Percentiles rank a stretch among this genome's conserved stretches.
Evolutionary conservation across 2,888 invertebrate genomes (phyloP).

Genomic region (Ennomos fuscantarius): DNA sequence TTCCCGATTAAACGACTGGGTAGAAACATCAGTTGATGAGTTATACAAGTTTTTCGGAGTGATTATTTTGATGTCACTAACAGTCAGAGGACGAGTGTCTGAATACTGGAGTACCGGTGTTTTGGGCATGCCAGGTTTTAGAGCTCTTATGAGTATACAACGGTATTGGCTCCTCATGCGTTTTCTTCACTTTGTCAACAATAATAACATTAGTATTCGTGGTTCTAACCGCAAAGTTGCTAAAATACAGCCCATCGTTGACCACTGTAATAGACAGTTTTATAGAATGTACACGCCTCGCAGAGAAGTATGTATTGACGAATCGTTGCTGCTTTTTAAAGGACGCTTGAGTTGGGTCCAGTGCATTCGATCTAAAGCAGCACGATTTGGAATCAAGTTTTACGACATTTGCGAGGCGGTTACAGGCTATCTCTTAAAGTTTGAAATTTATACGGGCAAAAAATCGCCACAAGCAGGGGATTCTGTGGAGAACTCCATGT

Average conservation of each 20-base stretch:
- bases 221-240: neutral
- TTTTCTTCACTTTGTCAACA: neutral
- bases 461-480: neutral
- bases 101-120: neutral
- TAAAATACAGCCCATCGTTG: neutral
- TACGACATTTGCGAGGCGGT: slow-evolving; percentile 1
- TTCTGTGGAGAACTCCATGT: neutral
- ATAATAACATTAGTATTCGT: neutral
- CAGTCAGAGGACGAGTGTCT: neutral
- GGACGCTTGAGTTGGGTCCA: slow-evolving; percentile 2
- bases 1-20: slow-evolving; percentile 21
- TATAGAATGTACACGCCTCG: neutral
- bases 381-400: slow-evolving; percentile 1
- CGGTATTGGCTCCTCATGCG: neutral
- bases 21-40: neutral
- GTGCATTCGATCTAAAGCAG: slow-evolving; percentile 1
- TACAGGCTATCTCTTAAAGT: neutral
- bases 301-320: slow-evolving; percentile 4
- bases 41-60: neutral
- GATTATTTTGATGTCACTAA: neutral
- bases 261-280: slow-evolving; percentile 1
- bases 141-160: neutral
- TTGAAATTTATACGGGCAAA: neutral
- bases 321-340: slow-evolving; percentile 9
- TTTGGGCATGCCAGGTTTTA: neutral